Base-by-base conservation (phyloP, 2,797 vertebrate species). In the Salarias fasciatus region DNA sequence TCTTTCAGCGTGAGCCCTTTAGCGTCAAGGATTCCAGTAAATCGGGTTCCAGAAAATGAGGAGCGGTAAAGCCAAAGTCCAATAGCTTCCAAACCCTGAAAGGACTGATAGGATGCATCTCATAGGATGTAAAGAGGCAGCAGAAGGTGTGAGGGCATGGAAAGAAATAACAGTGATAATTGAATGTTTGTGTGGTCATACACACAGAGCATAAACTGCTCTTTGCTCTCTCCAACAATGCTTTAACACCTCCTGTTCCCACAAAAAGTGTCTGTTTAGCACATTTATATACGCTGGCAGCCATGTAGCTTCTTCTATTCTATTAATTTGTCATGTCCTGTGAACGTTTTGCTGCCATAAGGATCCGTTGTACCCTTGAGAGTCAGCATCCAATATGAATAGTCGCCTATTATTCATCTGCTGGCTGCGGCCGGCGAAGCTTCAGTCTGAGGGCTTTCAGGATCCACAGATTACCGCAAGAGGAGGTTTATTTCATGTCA, bases 401-500 rank as follows among this genome's bases (percentile, higher is more conserved):
- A 44, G 43, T 3, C 62, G 45, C 31, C 64, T 75, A 3, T 78
- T 52, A 78, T 72, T 75, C 68, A 35, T 59, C 13, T 12, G 42
- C 14, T 5, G 18, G 41, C 9, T 58, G 67, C 1, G 48, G 63
- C 13, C n/a, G 4, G n/a, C 43, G 8, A 12, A 67, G 47, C 30
- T n/a, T 11, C 53, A 8, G 53, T 49, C 30, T 30, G 42, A 28
- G 14, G 56, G 52, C 29, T 35, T 42, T 43, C 13, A 14, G 7
- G 14, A 43, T 9, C 54, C 51, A 62, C 35, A 75, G 30, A 62
- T 48, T 50, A 69, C 35, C 40, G 46, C 11, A 14, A 61, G 33
- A 62, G 53, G 58, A 58, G 45, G 46, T 63, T 69, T 53, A 44
- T 61, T 72, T 53, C 69, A 53, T 49, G 66, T 62, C 69, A 59